Evolutionary conservation across 1,140 invertebrate genomes (phyloP), one percentile per base, ranked within the genome.

Genomic region (Hyles vespertilio): DNA sequence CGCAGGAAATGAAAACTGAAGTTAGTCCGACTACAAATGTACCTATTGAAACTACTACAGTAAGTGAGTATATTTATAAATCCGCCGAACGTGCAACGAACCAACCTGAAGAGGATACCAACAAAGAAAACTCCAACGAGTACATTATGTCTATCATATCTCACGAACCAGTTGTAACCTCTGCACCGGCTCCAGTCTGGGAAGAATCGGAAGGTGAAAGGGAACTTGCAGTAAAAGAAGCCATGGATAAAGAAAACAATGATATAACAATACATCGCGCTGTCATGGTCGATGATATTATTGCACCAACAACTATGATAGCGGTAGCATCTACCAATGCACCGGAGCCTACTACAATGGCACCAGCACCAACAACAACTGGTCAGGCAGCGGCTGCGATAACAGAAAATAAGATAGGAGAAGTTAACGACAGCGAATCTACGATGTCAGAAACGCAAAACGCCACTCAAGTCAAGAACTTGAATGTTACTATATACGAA

Each of bases 401-500:
- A 48, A 51, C 3, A n/a, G 10, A 53, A 55, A n/a, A 52, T 22
- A 52, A 63, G 50, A 67, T 63, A 49, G 45, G 63, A 57, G 57
- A 59, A 43, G 50, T 51, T 12, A 50, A 56, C 22, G 32, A 32
- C 4, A 59, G 49, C 9, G 56, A 61, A 65, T 44, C 47, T 34
- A 33, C 32, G 8, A 44, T 56, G 32, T 52, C 3, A 7, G 59
- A 40, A 45, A 5, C 57, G 36, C 61, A 69, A 63, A 81, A 77
- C 56, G 63, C 70, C 46, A 74, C 80, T 52, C 63, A 70, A 51
- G 49, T 70, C 12, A 87, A 71, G 44, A 85, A 84, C 56, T 60
- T 86, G 36, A 81, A 83, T 58, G 84, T 86, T 33, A 87, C 72
- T 44, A 81, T 87, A 55, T 86, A 89, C 55, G 84, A 87, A 72